A percentile compares a stretch with the other conserved stretches of the same genome.
Conservation (phyloP, 2,113 vertebrate genomes). For the Rhineura floridana region DNA sequence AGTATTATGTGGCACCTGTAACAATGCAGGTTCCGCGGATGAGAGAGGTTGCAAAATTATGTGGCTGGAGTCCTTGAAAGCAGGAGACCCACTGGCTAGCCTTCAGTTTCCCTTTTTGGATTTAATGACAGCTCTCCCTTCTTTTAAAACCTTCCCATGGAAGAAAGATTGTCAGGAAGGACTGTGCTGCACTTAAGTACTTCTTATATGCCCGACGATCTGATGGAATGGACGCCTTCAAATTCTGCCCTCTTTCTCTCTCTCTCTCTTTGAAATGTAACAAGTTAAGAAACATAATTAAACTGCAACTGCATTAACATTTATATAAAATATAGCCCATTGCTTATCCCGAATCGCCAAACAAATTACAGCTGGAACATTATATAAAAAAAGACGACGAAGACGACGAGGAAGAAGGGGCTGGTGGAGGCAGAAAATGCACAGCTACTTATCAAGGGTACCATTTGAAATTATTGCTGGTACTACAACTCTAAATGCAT, state of each 20-base stretch:
- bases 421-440: background rate
- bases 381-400: slow-evolving; percentile 70
- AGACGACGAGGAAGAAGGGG: slow-evolving; percentile 35
- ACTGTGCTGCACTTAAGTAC: slow-evolving; percentile 42
- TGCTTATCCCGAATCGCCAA: slow-evolving; percentile 98
- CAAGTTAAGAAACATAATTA: slow-evolving; percentile 99
- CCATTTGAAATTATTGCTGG: slow-evolving; percentile 95
- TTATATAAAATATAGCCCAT: slow-evolving; percentile 97
- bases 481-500: slow-evolving; percentile 96
- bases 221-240: slow-evolving; percentile 71
- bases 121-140: background rate
- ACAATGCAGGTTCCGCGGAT: too few species aligned
- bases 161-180: slow-evolving; percentile 35
- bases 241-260: slow-evolving; percentile 64
- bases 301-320: slow-evolving; percentile 85
- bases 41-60: too few species aligned
- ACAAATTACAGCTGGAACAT: slow-evolving; percentile 98
- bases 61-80: too few species aligned
- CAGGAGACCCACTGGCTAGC: too few species aligned
- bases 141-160: background rate
- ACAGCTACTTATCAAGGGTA: slow-evolving; percentile 95
- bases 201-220: slow-evolving; percentile 70
- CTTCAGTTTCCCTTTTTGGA: background rate
- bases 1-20: too few species aligned
- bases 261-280: slow-evolving; percentile 69